phyloP scores from a whole-genome alignment of 2,888 invertebrate species.

The Fragum sueziense region DNA sequence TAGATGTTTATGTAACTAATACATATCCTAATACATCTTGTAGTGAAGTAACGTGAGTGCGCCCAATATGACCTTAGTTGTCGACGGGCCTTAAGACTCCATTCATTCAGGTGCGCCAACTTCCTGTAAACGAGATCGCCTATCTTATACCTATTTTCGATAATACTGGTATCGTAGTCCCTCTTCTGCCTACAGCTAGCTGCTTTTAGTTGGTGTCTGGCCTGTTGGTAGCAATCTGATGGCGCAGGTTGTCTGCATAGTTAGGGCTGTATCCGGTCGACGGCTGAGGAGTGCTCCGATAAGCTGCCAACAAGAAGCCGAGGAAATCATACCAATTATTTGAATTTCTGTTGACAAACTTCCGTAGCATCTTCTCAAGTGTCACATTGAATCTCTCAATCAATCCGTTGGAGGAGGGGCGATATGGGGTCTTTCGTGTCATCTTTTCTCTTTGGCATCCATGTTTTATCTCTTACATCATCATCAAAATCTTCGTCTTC shows the following conservation, averaged over 20 bases:
- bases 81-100: too few species aligned
- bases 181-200: constrained; percentile 14
- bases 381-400: not conserved
- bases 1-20: too few species aligned
- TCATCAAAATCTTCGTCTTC: too few species aligned
- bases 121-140: constrained; percentile 29
- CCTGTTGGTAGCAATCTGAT: not conserved
- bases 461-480: too few species aligned
- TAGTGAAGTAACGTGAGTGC: too few species aligned
- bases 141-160: not conserved
- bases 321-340: constrained; percentile 27
- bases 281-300: constrained; percentile 30
- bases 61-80: too few species aligned
- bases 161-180: constrained; percentile 24
- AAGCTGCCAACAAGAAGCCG: constrained; percentile 20
- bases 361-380: too few species aligned
- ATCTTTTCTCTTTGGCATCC: too few species aligned
- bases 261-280: constrained; percentile 47
- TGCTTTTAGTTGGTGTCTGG: not conserved
- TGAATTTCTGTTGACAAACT: not conserved
- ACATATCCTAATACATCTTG: too few species aligned
- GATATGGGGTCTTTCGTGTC: too few species aligned
- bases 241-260: not conserved
- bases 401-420: too few species aligned
- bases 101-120: too few species aligned